Evolutionary conservation across 2,888 invertebrate genomes (phyloP), one percentile per base, ranked within the genome.

Genomic region (Sisyra terminalis): DNA sequence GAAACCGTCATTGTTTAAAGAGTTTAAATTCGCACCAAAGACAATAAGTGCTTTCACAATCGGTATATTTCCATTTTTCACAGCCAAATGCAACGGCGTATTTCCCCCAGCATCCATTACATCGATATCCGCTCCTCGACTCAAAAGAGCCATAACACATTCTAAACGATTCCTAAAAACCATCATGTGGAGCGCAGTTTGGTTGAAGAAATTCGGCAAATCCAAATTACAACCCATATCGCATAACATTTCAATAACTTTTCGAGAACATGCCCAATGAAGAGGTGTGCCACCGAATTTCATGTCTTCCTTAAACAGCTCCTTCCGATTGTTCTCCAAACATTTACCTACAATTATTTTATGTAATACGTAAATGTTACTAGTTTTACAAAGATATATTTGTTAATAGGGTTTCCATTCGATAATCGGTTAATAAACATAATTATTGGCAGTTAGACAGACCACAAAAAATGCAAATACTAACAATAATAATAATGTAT

Each of bases 201-300:
- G 70, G 0, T 80, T 78, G 50, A 85, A 78, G 49, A 86, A 88
- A 63, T 92, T 90, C 0, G 75, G 56, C 0, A 85, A 79, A 59
- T 94, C 81, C 13, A 93, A 77, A 55, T 88, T 76, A 55, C 89
- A 89, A 47, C 88, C 85, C 52, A 77, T 76, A 51, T 85, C 80
- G 3, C 85, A 75, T n/a, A 93, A 59, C 0, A 81, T 75, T 48
- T 84, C 79, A 2, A 92, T 71, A 0, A 90, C 87, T 58, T 82
- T 81, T 29, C 81, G 71, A 1, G 86, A 87, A 43, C 78, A 73
- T 1, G 88, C 81, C 92, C 92, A 93, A 59, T 93, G 93, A 32
- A 93, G 57, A 0, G 93, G 90, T 0, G 89, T 92, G 1, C 92
- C 92, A 1, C 92, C 90, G 52, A 78, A 76, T 57, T 88, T 92